Evolutionary conservation across 37 sponge, comb jelly and placozoan genomes (phyloP).

Genomic region (Corticium candelabrum): DNA sequence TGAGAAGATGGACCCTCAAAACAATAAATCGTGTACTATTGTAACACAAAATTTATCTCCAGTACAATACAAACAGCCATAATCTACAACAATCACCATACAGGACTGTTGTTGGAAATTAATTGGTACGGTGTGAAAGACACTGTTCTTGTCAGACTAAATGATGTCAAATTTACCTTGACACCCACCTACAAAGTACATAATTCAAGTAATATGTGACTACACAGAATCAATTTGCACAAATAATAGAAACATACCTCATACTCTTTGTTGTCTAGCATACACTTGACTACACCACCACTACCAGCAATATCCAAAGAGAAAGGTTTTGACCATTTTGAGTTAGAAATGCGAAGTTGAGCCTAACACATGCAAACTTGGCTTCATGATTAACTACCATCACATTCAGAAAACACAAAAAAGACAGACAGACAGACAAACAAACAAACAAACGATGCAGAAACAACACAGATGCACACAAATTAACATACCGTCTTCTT

Average conservation of each 20-base stretch:
- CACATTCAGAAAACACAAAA: not conserved
- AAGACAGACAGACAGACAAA: too few relatives aligned
- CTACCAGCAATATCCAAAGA: conserved; percentile 51
- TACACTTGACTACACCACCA: conserved; percentile 31
- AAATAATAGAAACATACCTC: conserved; percentile 22
- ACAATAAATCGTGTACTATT: too few relatives aligned
- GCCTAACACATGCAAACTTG: not conserved
- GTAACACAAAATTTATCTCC: too few relatives aligned
- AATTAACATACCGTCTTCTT: not conserved
- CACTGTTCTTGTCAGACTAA: conserved; percentile 66
- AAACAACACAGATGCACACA: not conserved
- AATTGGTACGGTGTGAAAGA: conserved; percentile 75
- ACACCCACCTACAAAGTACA: conserved; percentile 58
- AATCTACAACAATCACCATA: not conserved
- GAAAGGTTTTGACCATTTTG: conserved; percentile 53
- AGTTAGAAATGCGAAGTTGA: not conserved
- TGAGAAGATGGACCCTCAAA: too few relatives aligned
- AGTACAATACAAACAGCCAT: too few relatives aligned
- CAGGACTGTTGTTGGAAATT: conserved; percentile 59
- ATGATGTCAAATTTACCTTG: conserved; percentile 46
- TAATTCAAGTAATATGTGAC: not conserved
- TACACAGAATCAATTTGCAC: not conserved
- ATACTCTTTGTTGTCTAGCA: conserved; percentile 17
- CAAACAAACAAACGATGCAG: not conserved
- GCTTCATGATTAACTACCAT: too few relatives aligned